These are phyloP conservation scores for Manis javanica DNA, from an alignment of 2,797 vertebrate genomes.

Conservation along the genomic window DNA sequence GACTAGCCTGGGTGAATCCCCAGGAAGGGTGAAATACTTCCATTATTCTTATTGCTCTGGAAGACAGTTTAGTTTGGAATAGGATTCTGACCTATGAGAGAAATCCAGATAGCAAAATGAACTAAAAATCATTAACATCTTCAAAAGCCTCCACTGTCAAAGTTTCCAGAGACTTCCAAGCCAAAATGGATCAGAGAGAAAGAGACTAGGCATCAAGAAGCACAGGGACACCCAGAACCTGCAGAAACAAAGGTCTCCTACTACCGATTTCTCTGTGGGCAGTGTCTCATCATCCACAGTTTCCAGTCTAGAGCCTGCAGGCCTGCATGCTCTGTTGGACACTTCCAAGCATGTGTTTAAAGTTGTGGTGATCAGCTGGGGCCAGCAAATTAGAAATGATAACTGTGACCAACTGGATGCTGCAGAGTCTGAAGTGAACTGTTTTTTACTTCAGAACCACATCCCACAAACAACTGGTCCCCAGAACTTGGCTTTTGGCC, in stretches of 20 bases:
- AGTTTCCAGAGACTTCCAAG: neutral
- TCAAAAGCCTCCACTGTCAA: neutral
- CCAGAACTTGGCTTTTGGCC: neutral
- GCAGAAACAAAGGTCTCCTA: neutral
- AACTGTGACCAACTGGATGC: neutral
- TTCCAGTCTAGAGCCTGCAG: neutral
- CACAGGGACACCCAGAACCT: neutral
- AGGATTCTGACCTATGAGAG: neutral
- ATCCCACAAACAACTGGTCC: neutral
- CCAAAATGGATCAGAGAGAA: neutral
- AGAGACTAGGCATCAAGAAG: neutral
- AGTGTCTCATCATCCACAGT: rapidly evolving
- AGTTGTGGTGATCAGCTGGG: neutral
- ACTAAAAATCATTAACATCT: neutral
- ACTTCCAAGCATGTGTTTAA: neutral
- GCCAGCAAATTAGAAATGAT: neutral
- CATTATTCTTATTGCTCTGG: neutral
- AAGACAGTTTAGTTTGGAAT: neutral
- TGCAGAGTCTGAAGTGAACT: neutral
- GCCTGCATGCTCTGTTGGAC: neutral
- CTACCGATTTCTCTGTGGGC: neutral
- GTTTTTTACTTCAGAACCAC: neutral
- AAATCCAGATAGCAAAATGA: neutral
- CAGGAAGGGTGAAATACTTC: neutral
- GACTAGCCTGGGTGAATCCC: neutral